phyloP scores from a whole-genome alignment of 2,113 vertebrate genomes.

The Apteryx owenii region DNA sequence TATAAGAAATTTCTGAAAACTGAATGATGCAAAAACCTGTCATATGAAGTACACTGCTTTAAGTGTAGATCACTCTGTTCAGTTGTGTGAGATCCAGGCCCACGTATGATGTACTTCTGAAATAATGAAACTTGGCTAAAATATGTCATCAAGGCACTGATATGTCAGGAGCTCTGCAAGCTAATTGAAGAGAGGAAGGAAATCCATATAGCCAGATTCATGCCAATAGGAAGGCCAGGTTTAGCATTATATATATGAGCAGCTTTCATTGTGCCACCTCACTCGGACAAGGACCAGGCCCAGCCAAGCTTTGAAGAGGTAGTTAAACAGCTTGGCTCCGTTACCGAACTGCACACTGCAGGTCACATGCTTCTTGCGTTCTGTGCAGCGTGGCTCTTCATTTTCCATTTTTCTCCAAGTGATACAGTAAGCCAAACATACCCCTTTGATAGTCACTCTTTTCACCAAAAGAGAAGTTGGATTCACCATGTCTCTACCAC shows the following conservation, averaged over 20 bases:
- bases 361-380: not conserved
- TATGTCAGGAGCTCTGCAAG: not conserved
- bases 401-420: not conserved
- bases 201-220: accelerated
- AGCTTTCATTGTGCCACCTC: not conserved
- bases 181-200: not conserved
- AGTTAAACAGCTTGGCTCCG: not conserved
- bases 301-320: not conserved
- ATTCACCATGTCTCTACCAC: not conserved
- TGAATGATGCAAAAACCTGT: not conserved
- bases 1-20: not conserved
- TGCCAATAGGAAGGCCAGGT: not conserved
- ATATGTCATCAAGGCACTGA: not conserved
- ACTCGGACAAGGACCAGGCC: not conserved
- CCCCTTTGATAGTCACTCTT: not conserved
- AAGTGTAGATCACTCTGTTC: not conserved
- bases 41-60: not conserved
- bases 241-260: not conserved
- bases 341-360: not conserved
- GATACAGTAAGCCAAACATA: not conserved
- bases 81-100: not conserved
- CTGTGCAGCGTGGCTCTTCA: not conserved
- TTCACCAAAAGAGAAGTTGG: not conserved
- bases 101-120: not conserved
- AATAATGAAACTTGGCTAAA: not conserved